Evolutionary conservation across 2,888 invertebrate genomes (phyloP), one percentile per base, ranked within the genome.

Genomic region (Melinaea marsaeus): DNA sequence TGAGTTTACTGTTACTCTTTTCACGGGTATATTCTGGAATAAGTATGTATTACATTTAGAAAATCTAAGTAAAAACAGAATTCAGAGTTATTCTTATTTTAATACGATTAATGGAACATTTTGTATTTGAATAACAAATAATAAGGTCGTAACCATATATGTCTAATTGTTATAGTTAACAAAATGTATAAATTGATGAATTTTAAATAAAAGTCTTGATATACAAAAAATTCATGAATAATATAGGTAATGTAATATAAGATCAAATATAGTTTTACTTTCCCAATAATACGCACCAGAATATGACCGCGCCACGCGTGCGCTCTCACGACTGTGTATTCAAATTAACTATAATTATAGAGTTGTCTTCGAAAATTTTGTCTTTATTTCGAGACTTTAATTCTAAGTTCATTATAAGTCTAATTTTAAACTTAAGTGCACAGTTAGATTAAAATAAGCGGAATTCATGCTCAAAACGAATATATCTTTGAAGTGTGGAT

Each of bases 301-400:
- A 71, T 71, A 69, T 69, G 61, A 35, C 68, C 63, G 64, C 60
- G 57, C 55, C 61, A 55, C 47, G 35, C 74, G 77, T 35, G 34
- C 7, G 45, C 61, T 77, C 76, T 71, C 77, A 77, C 73, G 71
- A 55, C 61, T 65, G 69, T 69, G 61, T 73, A 72, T 73, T 71
- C 70, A 74, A 75, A 75, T 74, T 70, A 70, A 63, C 58, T 65
- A 61, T 73, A 75, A 74, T 74, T 74, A 71, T 64, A 71, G 69
- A 57, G 61, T 64, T 60, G 66, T 68, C 62, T 63, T 61, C 65
- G 71, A 73, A 66, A 71, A 69, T 71, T 66, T 69, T 62, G 66
- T 67, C 60, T 61, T 59, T 59, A 61, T 59, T 42, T 9, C 9
- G 7, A 42, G 42, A 42, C 6, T 55, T 59, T 58, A 42, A 62